A percentile compares a stretch with the other conserved stretches of the same genome.
Conservation (phyloP, 1,140 invertebrate species). For the Neodiprion pinetum region DNA sequence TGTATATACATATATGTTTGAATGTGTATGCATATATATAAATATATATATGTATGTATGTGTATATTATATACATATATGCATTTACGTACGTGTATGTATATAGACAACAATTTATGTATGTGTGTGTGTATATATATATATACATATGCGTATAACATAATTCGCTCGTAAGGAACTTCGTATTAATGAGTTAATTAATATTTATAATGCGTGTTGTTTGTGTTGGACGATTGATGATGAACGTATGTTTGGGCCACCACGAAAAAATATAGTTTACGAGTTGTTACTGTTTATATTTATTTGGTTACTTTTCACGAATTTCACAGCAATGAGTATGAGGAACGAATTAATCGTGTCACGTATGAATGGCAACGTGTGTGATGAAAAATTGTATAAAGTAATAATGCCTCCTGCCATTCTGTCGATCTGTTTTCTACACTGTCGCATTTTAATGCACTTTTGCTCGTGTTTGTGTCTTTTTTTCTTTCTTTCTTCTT, state of each 20-base stretch:
- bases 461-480: constrained; percentile 10
- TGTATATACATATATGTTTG: no score
- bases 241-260: background rate
- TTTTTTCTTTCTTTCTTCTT: background rate
- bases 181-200: constrained; percentile 35
- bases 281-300: no score
- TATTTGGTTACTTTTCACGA: no score
- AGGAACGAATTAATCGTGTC: no score
- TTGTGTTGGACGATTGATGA: background rate
- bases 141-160: constrained; percentile 35
- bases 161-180: constrained; percentile 50
- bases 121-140: no score
- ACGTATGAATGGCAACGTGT: background rate
- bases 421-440: background rate
- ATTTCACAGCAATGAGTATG: no score
- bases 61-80: no score
- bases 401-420: constrained; percentile 13
- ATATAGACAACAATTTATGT: no score
- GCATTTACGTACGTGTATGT: no score
- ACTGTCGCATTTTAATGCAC: constrained; percentile 23
- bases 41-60: no score
- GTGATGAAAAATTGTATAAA: constrained; percentile 1
- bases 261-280: no score
- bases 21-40: no score
- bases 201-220: constrained; percentile 32